These are phyloP conservation scores for Shargacucullia verbasci DNA, from an alignment of 2,888 invertebrate genomes.

Conservation along the genomic window DNA sequence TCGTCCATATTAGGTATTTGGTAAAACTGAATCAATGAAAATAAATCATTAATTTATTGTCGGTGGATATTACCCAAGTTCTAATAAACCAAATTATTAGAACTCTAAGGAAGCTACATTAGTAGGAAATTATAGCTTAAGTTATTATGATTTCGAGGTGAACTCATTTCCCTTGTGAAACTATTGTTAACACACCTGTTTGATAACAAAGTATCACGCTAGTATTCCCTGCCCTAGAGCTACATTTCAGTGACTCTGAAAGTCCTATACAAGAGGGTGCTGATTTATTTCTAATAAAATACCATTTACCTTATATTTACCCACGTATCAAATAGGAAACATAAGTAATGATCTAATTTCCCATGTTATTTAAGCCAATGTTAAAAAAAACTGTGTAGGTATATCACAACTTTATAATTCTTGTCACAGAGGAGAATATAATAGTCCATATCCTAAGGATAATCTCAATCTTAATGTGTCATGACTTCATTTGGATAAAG, in stretches of 20 bases:
- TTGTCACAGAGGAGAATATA: not conserved
- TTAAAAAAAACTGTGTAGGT: constrained; percentile 18
- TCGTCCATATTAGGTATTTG: constrained; percentile 26
- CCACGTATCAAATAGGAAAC: constrained; percentile 21
- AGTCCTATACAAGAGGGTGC: too few species aligned
- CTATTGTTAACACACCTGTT: too few species aligned
- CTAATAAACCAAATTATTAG: constrained; percentile 14
- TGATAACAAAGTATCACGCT: too few species aligned
- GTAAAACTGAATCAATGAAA: constrained; percentile 12
- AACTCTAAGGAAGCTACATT: constrained; percentile 21
- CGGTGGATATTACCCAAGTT: constrained; percentile 35
- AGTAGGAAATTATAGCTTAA: constrained; percentile 29
- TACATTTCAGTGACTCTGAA: too few species aligned
- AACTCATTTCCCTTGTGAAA: constrained; percentile 21
- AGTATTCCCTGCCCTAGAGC: too few species aligned
- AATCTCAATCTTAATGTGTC: constrained; percentile 28
- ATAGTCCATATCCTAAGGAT: not conserved
- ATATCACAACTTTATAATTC: constrained; percentile 13
- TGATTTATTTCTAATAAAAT: too few species aligned
- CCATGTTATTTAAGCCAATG: constrained; percentile 5
- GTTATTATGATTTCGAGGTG: constrained; percentile 5
- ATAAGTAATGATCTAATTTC: not conserved
- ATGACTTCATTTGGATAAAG: constrained; percentile 18
- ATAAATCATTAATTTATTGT: constrained; percentile 27
- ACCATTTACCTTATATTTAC: too few species aligned